phyloP scores from a whole-genome alignment of 2,113 vertebrate genomes.

The Tetrao urogallus region DNA sequence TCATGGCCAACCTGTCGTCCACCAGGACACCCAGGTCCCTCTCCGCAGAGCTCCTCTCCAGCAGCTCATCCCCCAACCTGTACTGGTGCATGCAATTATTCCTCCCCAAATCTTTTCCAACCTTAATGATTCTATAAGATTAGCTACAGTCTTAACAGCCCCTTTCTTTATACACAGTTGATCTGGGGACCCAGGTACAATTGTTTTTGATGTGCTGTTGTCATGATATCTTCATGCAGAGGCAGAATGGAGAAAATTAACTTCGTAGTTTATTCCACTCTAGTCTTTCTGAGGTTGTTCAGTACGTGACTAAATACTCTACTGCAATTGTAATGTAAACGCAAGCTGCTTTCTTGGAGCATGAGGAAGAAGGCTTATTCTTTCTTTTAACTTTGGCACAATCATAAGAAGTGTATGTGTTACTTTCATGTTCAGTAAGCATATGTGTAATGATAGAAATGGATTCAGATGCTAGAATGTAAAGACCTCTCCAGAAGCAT shows the following conservation, averaged over 20 bases:
- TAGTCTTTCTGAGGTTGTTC: neutral
- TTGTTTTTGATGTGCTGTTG: neutral
- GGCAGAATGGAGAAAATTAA: neutral
- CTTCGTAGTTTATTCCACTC: neutral
- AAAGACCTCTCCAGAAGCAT: neutral
- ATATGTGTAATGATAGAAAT: neutral
- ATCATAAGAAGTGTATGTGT: accelerated
- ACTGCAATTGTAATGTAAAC: neutral
- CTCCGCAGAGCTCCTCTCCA: no score
- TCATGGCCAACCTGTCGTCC: no score
- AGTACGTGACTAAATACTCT: neutral
- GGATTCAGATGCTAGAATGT: neutral
- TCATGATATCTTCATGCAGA: neutral
- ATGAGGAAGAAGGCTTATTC: neutral
- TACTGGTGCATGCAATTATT: no score
- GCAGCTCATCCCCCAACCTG: no score
- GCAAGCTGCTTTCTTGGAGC: neutral
- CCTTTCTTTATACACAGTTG: neutral
- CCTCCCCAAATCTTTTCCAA: no score
- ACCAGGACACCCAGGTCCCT: no score
- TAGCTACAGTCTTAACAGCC: neutral
- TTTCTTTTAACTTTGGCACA: neutral
- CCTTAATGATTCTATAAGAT: no score
- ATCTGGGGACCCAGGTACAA: neutral
- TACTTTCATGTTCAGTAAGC: neutral